Conservation (phyloP, 92 coral and sea anemone genomes). For the Siderastrea siderea region DNA sequence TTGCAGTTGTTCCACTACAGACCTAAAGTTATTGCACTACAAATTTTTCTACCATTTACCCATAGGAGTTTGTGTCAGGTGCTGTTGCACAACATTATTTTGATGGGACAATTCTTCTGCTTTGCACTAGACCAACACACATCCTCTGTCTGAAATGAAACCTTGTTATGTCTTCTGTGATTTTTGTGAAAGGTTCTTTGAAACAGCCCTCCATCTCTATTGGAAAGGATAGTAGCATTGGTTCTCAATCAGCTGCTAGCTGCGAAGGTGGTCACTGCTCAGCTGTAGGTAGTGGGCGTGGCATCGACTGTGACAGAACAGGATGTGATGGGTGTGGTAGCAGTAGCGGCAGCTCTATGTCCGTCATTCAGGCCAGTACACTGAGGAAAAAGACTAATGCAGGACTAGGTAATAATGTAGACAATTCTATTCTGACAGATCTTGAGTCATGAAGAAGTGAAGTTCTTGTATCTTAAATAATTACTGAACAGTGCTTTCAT, state of each 20-base stretch:
- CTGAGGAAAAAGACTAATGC: constrained; percentile 91
- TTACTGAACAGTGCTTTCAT: no score
- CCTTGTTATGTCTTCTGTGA: no score
- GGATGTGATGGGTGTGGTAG: not conserved
- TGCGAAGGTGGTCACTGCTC: constrained; percentile 13
- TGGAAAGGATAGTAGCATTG: not conserved
- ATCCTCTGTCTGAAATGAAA: not conserved
- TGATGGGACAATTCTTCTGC: no score
- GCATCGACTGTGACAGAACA: not conserved
- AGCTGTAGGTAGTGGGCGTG: not conserved
- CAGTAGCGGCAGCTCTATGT: constrained; percentile 78
- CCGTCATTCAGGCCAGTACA: constrained; percentile 90
- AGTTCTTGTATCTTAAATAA: not conserved
- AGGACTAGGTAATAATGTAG: constrained; percentile 67
- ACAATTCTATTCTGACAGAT: not conserved
- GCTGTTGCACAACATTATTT: no score
- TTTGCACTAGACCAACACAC: not conserved
- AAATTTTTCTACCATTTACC: no score
- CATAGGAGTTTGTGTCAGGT: no score
- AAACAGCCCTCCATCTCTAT: not conserved
- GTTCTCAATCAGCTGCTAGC: not conserved
- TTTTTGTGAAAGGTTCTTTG: not conserved
- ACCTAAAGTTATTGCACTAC: no score
- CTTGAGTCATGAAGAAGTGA: not conserved
- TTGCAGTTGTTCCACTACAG: no score